A percentile compares a stretch with the other conserved stretches of the same genome.
These are phyloP conservation scores for Agrochola litura DNA, from an alignment of 2,888 invertebrate genomes.

Conservation along the genomic window DNA sequence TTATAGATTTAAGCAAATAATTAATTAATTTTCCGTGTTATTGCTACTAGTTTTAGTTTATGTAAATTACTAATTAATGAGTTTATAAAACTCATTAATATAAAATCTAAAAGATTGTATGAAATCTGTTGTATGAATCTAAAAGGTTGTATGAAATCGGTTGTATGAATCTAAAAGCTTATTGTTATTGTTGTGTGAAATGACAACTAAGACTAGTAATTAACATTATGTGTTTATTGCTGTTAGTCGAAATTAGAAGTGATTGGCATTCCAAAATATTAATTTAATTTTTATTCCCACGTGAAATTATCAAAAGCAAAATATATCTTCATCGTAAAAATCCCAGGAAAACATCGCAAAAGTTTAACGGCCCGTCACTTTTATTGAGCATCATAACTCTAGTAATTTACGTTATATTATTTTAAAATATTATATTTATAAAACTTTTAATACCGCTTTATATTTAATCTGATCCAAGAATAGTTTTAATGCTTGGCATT, in stretches of 20 bases:
- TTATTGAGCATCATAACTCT: constrained; percentile 46
- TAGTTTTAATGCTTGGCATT: constrained; percentile 26
- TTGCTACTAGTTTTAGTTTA: constrained; percentile 67
- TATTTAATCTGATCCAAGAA: constrained; percentile 32
- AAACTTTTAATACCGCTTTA: constrained; percentile 35
- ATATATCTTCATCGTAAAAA: constrained; percentile 49
- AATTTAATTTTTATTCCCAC: constrained; percentile 13
- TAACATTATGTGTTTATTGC: not conserved
- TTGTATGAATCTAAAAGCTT: too few relatives aligned
- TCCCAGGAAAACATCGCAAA: constrained; percentile 22
- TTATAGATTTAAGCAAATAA: constrained; percentile 59
- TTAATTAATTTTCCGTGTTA: constrained; percentile 59
- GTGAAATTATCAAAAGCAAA: constrained; percentile 30
- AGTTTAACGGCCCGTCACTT: constrained; percentile 53
- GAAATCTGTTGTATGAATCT: too few relatives aligned
- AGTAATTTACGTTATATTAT: constrained; percentile 39
- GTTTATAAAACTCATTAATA: constrained; percentile 37
- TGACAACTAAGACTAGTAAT: not conserved
- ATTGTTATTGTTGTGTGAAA: not conserved
- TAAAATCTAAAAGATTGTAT: constrained; percentile 31
- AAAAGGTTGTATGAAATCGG: too few relatives aligned
- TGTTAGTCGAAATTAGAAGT: not conserved
- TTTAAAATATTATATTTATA: constrained; percentile 36
- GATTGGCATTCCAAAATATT: constrained; percentile 4
- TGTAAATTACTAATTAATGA: constrained; percentile 62